Percentiles rank a stretch among this genome's conserved stretches.
Evolutionary conservation across 92 coral and sea anemone genomes (phyloP).

Genomic region (Actinernus sp.): DNA sequence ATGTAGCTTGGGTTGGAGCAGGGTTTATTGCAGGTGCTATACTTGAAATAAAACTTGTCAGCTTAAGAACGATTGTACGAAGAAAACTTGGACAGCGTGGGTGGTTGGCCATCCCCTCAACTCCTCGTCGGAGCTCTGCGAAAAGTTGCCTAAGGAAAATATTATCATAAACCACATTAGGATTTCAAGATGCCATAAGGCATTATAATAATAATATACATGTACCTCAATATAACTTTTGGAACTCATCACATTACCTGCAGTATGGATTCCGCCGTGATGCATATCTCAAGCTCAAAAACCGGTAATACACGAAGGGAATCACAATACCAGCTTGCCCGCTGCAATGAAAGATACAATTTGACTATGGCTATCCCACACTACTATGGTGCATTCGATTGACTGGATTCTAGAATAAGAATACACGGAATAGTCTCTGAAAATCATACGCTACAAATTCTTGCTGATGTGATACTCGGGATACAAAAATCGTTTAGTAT

Average conservation of each 20-base stretch:
- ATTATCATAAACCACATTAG: no score
- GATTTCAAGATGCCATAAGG: no score
- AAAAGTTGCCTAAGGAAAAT: constrained; percentile 76
- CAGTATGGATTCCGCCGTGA: constrained; percentile 98
- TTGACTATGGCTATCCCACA: no score
- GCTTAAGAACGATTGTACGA: constrained; percentile 58
- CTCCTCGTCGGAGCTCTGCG: constrained; percentile 75
- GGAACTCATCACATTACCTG: constrained; percentile 90
- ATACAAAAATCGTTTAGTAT: no score
- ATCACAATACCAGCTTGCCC: constrained; percentile 96
- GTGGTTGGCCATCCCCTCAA: constrained; percentile 82
- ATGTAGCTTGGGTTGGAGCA: constrained; percentile 42
- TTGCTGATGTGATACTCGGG: no score
- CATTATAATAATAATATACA: no score
- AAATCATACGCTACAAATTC: no score
- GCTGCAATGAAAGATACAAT: constrained; percentile 27
- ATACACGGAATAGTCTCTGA: no score
- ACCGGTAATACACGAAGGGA: constrained; percentile 96
- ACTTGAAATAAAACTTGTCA: constrained; percentile 80
- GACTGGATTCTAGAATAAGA: no score
- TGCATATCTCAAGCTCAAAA: constrained; percentile 88
- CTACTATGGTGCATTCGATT: no score
- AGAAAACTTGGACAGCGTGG: constrained; percentile 83
- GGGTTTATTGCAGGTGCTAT: constrained; percentile 79
- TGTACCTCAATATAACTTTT: not conserved